phyloP scores from a whole-genome alignment of 2,888 invertebrate species.

The Patella ulyssiponensis region DNA sequence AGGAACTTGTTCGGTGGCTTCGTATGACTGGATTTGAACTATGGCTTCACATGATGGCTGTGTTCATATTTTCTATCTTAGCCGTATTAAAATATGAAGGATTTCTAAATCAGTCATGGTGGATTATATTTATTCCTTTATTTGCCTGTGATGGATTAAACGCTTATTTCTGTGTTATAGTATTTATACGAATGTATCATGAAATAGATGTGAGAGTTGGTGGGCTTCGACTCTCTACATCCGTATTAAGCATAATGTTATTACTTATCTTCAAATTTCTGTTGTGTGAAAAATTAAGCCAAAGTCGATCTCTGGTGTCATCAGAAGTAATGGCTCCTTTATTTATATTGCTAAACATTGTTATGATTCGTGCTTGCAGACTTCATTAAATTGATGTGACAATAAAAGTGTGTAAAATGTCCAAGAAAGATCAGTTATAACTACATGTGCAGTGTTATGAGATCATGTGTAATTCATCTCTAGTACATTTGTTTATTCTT shows the following conservation, averaged over 20 bases:
- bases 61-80: slow-evolving; percentile 87
- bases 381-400: slow-evolving; percentile 75
- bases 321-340: slow-evolving; percentile 94
- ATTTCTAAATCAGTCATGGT: slow-evolving; percentile 82
- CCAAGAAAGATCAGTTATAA: too few relatives aligned
- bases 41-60: slow-evolving; percentile 87
- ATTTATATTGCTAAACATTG: slow-evolving; percentile 89
- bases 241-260: slow-evolving; percentile 84
- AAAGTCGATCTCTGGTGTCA: slow-evolving; percentile 84
- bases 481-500: too few relatives aligned
- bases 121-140: slow-evolving; percentile 90
- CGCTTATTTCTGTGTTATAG: slow-evolving; percentile 94
- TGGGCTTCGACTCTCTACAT: slow-evolving; percentile 86
- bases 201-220: slow-evolving; percentile 78
- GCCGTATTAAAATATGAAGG: slow-evolving; percentile 84
- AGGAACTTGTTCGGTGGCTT: slow-evolving; percentile 93
- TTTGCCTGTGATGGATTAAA: slow-evolving; percentile 93
- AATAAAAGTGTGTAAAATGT: too few relatives aligned
- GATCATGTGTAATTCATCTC: too few relatives aligned
- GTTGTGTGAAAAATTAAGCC: slow-evolving; percentile 88
- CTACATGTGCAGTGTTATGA: too few relatives aligned
- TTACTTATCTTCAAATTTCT: slow-evolving; percentile 93
- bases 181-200: slow-evolving; percentile 91
- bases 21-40: slow-evolving; percentile 96
- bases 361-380: slow-evolving; percentile 94